These are phyloP conservation scores for Mesembrinibis cayennensis DNA, from an alignment of 2,113 vertebrate genomes.

Conservation along the genomic window DNA sequence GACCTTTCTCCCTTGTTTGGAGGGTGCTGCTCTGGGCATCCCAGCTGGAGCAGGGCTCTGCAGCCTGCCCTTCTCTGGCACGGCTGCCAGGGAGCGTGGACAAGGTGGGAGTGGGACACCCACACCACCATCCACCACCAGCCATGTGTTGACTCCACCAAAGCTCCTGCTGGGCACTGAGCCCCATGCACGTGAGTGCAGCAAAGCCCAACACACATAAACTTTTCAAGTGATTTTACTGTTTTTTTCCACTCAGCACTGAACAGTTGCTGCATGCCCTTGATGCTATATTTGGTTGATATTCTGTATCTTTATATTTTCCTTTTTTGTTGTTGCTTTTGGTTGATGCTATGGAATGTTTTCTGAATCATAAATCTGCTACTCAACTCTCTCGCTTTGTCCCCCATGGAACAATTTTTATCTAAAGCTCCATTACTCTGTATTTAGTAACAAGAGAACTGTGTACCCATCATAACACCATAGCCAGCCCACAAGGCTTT, in stretches of 20 bases:
- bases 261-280: background rate
- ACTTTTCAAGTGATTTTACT: background rate
- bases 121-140: fast-evolving
- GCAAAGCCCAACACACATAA: background rate
- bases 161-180: background rate
- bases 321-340: background rate
- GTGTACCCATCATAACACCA: background rate
- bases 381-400: background rate
- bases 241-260: background rate
- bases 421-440: background rate
- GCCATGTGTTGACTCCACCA: fast-evolving
- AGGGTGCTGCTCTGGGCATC: background rate
- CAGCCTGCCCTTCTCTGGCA: background rate
- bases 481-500: background rate
- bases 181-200: fast-evolving
- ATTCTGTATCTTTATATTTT: background rate
- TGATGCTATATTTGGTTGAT: background rate
- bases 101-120: background rate
- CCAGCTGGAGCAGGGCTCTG: background rate
- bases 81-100: fast-evolving
- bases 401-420: background rate
- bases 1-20: background rate
- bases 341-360: background rate
- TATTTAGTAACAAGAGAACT: background rate
- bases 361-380: background rate